A percentile compares a stretch with the other conserved stretches of the same genome.
phyloP scores from a whole-genome alignment of 2,797 vertebrate genomes.

The Morelia viridis region DNA sequence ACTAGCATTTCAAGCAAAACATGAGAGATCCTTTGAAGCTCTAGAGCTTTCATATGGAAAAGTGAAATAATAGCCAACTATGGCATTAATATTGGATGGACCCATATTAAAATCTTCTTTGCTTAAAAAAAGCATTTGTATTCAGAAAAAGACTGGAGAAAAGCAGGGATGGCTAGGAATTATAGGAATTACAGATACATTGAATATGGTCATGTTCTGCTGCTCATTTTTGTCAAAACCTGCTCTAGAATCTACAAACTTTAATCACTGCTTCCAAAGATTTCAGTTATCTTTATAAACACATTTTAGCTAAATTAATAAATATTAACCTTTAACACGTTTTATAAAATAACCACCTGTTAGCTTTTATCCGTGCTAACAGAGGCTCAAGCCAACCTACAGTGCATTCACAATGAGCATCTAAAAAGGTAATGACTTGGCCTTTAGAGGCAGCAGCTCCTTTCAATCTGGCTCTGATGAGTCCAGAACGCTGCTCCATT shows the following conservation, averaged over 20 bases:
- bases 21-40: neutral
- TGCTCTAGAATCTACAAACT: neutral
- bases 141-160: neutral
- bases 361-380: conserved; percentile 91
- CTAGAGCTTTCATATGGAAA: neutral
- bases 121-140: neutral
- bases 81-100: neutral
- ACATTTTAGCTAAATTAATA: conserved; percentile 14
- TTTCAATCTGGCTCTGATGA: conserved; percentile 95
- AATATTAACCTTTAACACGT: conserved; percentile 4
- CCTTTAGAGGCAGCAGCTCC: conserved; percentile 95
- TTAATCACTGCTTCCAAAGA: conserved; percentile 8
- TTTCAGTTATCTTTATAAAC: neutral
- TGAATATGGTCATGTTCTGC: neutral
- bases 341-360: conserved; percentile 82
- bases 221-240: neutral
- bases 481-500: conserved; percentile 96
- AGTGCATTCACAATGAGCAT: conserved; percentile 98
- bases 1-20: neutral
- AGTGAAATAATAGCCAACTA: neutral
- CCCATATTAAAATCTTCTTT: neutral
- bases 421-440: conserved; percentile 98
- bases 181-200: neutral
- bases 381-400: conserved; percentile 96
- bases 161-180: neutral